Percentiles rank a stretch among this genome's conserved stretches.
phyloP scores from a whole-genome alignment of 2,888 invertebrate species.

The Dendrolimus pini region DNA sequence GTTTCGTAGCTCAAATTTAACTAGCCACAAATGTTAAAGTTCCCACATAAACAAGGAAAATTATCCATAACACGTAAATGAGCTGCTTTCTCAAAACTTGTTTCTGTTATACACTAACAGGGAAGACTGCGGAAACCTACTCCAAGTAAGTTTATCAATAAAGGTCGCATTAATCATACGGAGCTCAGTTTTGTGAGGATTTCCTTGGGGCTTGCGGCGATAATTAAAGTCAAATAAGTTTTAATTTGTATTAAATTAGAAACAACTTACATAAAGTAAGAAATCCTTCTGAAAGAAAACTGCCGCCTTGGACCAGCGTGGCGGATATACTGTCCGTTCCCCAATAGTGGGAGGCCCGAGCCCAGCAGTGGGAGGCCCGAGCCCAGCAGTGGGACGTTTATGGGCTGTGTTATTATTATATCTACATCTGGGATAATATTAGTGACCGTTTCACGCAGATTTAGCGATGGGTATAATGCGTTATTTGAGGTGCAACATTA shows the following conservation, averaged over 20 bases:
- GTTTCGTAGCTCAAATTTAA: conserved; percentile 8
- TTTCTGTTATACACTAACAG: conserved; percentile 10
- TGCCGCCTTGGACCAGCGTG: too few relatives aligned
- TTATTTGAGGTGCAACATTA: too few relatives aligned
- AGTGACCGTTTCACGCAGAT: too few relatives aligned
- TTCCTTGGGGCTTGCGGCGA: neutral
- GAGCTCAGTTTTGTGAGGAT: neutral
- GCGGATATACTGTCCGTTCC: too few relatives aligned
- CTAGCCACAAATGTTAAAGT: conserved; percentile 35
- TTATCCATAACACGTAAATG: conserved; percentile 47
- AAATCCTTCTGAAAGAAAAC: too few relatives aligned
- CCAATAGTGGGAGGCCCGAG: too few relatives aligned
- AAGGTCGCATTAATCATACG: conserved; percentile 16
- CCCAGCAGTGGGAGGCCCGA: too few relatives aligned
- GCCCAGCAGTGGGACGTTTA: too few relatives aligned
- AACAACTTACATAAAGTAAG: too few relatives aligned
- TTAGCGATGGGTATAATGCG: too few relatives aligned
- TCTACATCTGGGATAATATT: too few relatives aligned
- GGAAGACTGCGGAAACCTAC: conserved; percentile 20
- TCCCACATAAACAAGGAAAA: conserved; percentile 45
- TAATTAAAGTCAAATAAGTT: neutral
- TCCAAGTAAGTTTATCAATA: conserved; percentile 35
- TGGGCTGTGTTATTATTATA: too few relatives aligned
- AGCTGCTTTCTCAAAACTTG: conserved; percentile 31
- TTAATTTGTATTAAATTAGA: neutral